Base-by-base conservation (phyloP, 2,888 invertebrate species). In the Lottia scabra region DNA sequence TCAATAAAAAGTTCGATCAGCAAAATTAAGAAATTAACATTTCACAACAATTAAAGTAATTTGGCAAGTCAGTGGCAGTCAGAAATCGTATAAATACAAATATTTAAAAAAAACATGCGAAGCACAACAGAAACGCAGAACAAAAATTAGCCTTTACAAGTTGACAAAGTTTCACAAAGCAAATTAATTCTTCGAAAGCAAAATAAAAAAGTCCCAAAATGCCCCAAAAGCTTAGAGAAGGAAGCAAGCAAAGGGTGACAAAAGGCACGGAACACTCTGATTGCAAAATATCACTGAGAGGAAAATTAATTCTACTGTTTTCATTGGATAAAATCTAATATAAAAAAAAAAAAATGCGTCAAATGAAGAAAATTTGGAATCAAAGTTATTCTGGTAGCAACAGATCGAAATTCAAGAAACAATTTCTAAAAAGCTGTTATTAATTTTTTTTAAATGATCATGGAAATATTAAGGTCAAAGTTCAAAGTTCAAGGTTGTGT, bases 231-330 rank as follows among this genome's bases (percentile, higher is more conserved):
- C 70, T 65, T 66, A 70, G 27, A 70, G 66, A 65, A 63, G 66
- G 73, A 73, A 69, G 69, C 69, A 73, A 73, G 68, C 69, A 73
- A 66, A 73, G 73, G 73, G 64, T 46, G 64, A 69, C 65, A 65
- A 38, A 26, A 70, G 70, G 66, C 70, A 70, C 46, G 48, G 65
- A 56, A 56, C 56, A 56, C 19, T 23, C 56, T 56, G 56, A 23
- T 56, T 56, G 19, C 23, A 23, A 56, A 56, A 56, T 23, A 23
- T 23, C 23, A 56, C 56, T 23, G 19, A 19, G 56, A 56, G 23
- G 56, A 56, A 56, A 56, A 56, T 56, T 12, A 23, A 56, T 23
- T 56, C 56, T 19, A n/a, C 19, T 12, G 10, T 56, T 56, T 56
- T 23, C 19, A 56, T 56, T 56, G 56, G 56, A 23, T 56, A 27